These are phyloP conservation scores for Equus przewalskii DNA, from an alignment of 2,113 vertebrate genomes.

Conservation along the genomic window DNA sequence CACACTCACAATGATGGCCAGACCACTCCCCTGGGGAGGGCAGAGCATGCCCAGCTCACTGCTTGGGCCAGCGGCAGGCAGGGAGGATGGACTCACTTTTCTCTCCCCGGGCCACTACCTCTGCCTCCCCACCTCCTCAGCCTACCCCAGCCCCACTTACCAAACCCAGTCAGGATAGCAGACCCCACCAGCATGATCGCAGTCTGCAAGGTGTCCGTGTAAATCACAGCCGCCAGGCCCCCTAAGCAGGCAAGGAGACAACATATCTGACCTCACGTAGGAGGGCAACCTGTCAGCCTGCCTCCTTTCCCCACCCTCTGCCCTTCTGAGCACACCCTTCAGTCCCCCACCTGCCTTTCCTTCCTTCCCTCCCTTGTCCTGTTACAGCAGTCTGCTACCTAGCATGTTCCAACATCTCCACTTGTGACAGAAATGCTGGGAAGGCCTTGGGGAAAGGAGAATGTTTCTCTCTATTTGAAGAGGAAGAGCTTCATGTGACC, in stretches of 20 bases:
- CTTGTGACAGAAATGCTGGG: background rate
- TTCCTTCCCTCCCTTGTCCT: background rate
- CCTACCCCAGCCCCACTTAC: slow-evolving; percentile 87
- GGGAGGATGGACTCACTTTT: background rate
- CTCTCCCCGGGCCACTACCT: background rate
- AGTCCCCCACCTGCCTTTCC: background rate
- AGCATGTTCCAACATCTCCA: background rate
- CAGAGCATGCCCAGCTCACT: background rate
- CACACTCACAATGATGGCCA: background rate
- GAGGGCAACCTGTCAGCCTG: background rate
- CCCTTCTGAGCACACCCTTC: background rate
- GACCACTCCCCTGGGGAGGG: background rate
- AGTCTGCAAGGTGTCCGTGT: slow-evolving; percentile 97
- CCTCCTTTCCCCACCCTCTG: background rate
- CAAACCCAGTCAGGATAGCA: slow-evolving; percentile 95
- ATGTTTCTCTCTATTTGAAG: background rate
- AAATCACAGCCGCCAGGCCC: slow-evolving; percentile 98
- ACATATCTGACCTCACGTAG: background rate
- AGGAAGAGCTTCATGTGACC: background rate
- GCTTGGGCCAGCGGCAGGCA: too few species aligned
- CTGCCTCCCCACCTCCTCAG: background rate
- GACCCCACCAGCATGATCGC: slow-evolving; percentile 96
- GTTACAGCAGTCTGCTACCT: background rate
- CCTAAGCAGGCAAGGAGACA: slow-evolving; percentile 86
- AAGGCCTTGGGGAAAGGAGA: background rate